Evolutionary conservation across 2,888 invertebrate species (phyloP).

Genomic region (Leucozona laternaria): DNA sequence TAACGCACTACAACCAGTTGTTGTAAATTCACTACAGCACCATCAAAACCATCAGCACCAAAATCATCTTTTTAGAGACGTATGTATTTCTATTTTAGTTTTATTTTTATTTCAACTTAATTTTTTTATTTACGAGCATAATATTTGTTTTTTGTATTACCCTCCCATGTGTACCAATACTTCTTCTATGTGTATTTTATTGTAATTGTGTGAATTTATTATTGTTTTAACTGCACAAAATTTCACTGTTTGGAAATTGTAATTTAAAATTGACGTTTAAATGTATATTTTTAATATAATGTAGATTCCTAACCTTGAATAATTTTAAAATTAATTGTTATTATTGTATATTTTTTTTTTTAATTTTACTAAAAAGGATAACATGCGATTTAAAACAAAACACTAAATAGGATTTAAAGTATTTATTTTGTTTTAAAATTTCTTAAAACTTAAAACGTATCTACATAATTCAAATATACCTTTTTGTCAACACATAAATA

Average conservation of each 20-base stretch:
- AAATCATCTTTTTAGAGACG: slow-evolving; percentile 84
- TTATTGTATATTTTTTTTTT: background rate
- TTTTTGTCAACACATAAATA: too few species aligned
- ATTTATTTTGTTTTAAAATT: too few species aligned
- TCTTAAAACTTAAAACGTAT: too few species aligned
- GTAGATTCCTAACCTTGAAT: slow-evolving; percentile 13
- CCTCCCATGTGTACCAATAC: background rate
- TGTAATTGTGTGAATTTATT: slow-evolving; percentile 40
- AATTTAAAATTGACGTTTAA: slow-evolving; percentile 45
- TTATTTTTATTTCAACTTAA: slow-evolving; percentile 28
- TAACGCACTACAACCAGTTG: slow-evolving; percentile 82
- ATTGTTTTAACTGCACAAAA: slow-evolving; percentile 50
- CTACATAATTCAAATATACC: too few species aligned
- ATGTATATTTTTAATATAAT: slow-evolving; percentile 32
- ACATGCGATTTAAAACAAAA: background rate
- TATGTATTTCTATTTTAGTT: slow-evolving; percentile 81
- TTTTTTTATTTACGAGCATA: background rate
- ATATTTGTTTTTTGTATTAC: background rate
- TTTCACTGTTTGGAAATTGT: slow-evolving; percentile 36
- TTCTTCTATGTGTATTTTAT: slow-evolving; percentile 6
- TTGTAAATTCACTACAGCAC: slow-evolving; percentile 84
- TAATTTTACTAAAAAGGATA: slow-evolving; percentile 6
- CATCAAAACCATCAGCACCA: slow-evolving; percentile 84
- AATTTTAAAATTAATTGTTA: background rate
- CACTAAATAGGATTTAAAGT: background rate